Percentiles rank a stretch among this genome's conserved stretches.
Conservation (phyloP, 2,888 invertebrate genomes). For the Cepaea hortensis region DNA sequence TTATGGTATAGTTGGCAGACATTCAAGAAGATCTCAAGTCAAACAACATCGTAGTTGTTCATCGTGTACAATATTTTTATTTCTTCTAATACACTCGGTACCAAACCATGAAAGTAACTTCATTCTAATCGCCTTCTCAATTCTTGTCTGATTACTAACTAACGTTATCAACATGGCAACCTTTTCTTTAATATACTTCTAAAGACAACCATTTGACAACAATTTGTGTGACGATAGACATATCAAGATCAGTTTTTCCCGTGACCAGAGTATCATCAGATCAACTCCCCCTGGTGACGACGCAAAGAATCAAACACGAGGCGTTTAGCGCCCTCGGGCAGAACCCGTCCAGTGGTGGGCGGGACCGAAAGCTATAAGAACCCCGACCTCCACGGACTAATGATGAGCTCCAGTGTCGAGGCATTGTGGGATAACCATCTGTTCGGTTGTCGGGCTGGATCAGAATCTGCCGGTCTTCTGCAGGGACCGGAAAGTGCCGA, state of each 20-base stretch:
- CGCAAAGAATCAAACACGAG: not conserved
- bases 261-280: not conserved
- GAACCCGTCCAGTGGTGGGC: constrained; percentile 7
- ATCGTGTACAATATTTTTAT: too few relatives aligned
- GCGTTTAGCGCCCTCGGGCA: not conserved
- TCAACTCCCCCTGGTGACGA: not conserved
- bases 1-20: too few relatives aligned
- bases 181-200: too few relatives aligned
- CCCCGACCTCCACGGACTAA: not conserved
- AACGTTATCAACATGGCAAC: too few relatives aligned
- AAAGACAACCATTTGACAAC: too few relatives aligned
- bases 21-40: too few relatives aligned
- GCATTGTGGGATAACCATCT: constrained; percentile 35
- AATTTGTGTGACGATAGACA: too few relatives aligned
- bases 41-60: too few relatives aligned
- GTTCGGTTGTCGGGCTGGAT: constrained; percentile 21
- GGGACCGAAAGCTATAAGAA: not conserved
- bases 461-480: constrained; percentile 16
- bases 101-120: too few relatives aligned
- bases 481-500: constrained; percentile 11
- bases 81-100: too few relatives aligned
- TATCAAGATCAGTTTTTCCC: not conserved
- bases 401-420: constrained; percentile 27
- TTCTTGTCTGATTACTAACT: too few relatives aligned
- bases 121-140: too few relatives aligned